Base-by-base conservation (phyloP, 2,888 invertebrate species). In the Dicycla oo region DNA sequence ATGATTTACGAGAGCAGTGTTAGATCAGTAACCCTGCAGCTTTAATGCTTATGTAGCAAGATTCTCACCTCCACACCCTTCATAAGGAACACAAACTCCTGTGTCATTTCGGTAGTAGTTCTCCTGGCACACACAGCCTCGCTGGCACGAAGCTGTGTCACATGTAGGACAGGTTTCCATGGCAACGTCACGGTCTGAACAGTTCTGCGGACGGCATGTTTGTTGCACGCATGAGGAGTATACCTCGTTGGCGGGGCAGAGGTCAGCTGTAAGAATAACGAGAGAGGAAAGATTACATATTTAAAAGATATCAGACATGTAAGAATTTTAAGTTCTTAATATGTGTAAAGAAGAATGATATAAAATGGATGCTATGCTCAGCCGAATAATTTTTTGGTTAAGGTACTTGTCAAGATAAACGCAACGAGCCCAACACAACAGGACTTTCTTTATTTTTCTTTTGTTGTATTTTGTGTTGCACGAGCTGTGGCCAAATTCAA, bases 181-280 rank as follows among this genome's bases (percentile, higher is more conserved):
- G 3, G 11, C 38, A 6, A 58, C 11, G 34, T 85, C 58, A 4
- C 66, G 62, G 2, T 73, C 58, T 30, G 71, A 43, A 43, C 84
- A 84, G 26, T 57, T 78, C 69, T 83, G 78, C 0, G 62, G 73
- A 2, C 72, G 69, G 10, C 85, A 85, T 4, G 47, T 49, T 8
- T 62, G 47, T 77, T 85, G 76, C 0, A 63, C 60, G 67, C 83
- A 83, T 2, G 73, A 0, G 10, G 72, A 77, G 6, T 83, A 83
- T 23, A 53, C 56, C 20, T 83, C 83, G n/a, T 85, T 80, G 15
- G 20, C 1, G 1, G 81, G 77, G 26, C 88, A 90, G 18, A 81
- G 69, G 3, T 53, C 53, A 38, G 85, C 89, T 89, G 67, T 0
- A 80, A 74, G 20, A 26, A 18, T 13, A 43, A 26, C 2, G 6